Evolutionary conservation across 1,140 invertebrate genomes (phyloP).

Genomic region (Venustaconcha ellipsiformis): DNA sequence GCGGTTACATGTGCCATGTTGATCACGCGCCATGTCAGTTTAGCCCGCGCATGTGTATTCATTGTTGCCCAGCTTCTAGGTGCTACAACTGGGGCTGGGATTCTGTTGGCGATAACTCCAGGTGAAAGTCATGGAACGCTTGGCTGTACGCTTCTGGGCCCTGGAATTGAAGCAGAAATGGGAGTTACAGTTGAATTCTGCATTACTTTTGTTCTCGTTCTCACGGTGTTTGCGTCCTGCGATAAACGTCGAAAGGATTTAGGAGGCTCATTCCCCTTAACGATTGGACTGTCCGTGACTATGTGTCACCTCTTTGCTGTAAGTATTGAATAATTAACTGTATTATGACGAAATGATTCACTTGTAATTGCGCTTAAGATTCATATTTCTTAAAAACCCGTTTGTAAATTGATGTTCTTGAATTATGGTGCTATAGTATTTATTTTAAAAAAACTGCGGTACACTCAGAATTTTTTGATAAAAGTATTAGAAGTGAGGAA

Average conservation of each 20-base stretch:
- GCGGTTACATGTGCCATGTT: background rate
- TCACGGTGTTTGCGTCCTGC: constrained; percentile 1
- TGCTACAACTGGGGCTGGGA: background rate
- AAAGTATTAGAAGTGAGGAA: too few relatives aligned
- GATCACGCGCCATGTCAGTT: background rate
- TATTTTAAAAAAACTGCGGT: too few relatives aligned
- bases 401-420: too few relatives aligned
- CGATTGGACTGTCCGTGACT: background rate
- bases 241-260: background rate
- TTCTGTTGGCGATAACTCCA: background rate
- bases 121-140: background rate
- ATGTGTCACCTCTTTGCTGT: background rate
- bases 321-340: background rate
- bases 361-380: too few relatives aligned
- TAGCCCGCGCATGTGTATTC: background rate
- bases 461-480: too few relatives aligned
- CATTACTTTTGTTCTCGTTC: background rate
- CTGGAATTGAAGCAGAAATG: background rate
- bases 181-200: background rate
- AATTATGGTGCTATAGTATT: too few relatives aligned
- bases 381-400: too few relatives aligned
- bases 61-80: background rate
- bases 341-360: too few relatives aligned
- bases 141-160: background rate
- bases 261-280: background rate